A percentile compares a stretch with the other conserved stretches of the same genome.
Conservation (phyloP, 2,113 vertebrate genomes). For the Eurystomus gularis region DNA sequence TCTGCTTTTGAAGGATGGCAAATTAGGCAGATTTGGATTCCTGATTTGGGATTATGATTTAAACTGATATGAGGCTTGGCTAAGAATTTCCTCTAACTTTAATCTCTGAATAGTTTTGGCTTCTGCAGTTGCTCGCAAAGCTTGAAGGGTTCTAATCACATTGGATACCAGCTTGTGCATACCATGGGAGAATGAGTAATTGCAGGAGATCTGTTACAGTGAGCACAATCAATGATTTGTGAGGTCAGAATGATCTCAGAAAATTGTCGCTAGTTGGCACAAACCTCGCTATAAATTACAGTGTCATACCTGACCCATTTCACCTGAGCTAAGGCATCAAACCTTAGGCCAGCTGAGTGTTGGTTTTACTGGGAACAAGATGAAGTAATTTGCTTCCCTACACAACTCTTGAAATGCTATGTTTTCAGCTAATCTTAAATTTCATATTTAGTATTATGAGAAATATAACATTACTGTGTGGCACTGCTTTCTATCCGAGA, state of each 20-base stretch:
- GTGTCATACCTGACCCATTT: neutral
- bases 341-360: neutral
- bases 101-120: neutral
- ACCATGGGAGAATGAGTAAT: neutral
- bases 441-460: neutral
- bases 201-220: neutral
- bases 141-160: neutral
- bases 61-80: accelerated
- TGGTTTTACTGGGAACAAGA: neutral
- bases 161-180: neutral
- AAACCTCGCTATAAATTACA: neutral
- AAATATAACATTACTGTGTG: neutral
- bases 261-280: neutral
- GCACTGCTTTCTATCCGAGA: neutral
- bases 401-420: neutral
- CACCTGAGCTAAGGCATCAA: neutral
- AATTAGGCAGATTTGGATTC: neutral
- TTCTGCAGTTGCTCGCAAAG: neutral
- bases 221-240: neutral
- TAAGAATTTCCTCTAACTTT: neutral
- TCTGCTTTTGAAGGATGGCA: neutral
- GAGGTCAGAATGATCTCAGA: neutral
- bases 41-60: neutral
- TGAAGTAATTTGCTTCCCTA: neutral
- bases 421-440: neutral